These are phyloP conservation scores for Chymomyza procnemis DNA, from an alignment of 2,888 invertebrate genomes.

Conservation along the genomic window DNA sequence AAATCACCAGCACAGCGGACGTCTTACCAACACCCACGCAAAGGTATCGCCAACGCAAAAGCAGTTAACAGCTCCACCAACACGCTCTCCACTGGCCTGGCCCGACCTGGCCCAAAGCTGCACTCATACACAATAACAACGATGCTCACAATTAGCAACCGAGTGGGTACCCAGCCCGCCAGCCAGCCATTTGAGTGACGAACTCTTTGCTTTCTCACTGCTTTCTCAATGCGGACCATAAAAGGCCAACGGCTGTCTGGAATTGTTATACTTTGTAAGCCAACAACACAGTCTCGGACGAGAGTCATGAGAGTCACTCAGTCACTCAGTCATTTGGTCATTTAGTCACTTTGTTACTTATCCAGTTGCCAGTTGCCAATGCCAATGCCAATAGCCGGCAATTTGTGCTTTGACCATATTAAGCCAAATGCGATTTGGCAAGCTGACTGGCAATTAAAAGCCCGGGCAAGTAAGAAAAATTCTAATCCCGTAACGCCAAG, in stretches of 20 bases:
- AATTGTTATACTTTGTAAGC: slow-evolving; percentile 51
- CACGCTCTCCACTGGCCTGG: slow-evolving; percentile 15
- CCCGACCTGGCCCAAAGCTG: not conserved
- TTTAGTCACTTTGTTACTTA: not conserved
- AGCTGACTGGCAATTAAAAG: slow-evolving; percentile 63
- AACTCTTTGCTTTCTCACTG: slow-evolving; percentile 58
- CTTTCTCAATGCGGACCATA: slow-evolving; percentile 63
- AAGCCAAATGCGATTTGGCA: slow-evolving; percentile 61
- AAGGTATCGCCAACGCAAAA: slow-evolving; percentile 35
- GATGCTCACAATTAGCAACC: slow-evolving; percentile 66
- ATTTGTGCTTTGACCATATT: slow-evolving; percentile 52
- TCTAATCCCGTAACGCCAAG: slow-evolving; percentile 24
- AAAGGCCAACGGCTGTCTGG: slow-evolving; percentile 43
- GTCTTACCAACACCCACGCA: slow-evolving; percentile 51
- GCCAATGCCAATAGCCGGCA: not conserved
- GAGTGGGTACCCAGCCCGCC: slow-evolving; percentile 9
- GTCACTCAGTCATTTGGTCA: not conserved
- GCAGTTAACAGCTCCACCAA: slow-evolving; percentile 45
- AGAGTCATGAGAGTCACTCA: slow-evolving; percentile 12
- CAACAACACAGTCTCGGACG: slow-evolving; percentile 31
- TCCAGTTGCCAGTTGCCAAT: too few species aligned
- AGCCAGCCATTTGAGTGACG: slow-evolving; percentile 13
- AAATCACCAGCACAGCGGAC: slow-evolving; percentile 44
- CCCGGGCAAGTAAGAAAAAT: slow-evolving; percentile 46
- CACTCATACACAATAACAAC: slow-evolving; percentile 39